Percentiles rank a stretch among this genome's conserved stretches.
phyloP scores from a whole-genome alignment of 2,797 vertebrate species.

The Euphonia xanthogaster region DNA sequence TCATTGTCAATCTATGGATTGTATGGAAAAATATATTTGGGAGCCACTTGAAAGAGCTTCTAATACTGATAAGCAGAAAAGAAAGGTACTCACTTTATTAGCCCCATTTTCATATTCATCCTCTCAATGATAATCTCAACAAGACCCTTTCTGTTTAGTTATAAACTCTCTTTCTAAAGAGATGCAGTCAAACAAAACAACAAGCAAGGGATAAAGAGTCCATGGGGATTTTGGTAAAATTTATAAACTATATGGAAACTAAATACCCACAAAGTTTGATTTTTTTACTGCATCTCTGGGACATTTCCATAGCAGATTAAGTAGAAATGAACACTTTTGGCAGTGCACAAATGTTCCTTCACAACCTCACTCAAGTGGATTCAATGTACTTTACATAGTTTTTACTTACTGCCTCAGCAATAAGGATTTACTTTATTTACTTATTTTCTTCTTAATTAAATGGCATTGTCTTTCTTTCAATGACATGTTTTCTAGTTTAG shows the following conservation, averaged over 20 bases:
- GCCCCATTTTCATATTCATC: neutral
- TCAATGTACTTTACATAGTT: neutral
- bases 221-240: neutral
- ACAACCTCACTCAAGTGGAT: neutral
- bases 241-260: neutral
- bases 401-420: neutral
- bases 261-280: neutral
- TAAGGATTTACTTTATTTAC: neutral
- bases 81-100: neutral
- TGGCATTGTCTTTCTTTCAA: neutral
- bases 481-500: neutral
- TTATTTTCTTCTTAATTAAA: neutral
- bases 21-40: neutral
- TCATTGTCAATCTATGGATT: neutral
- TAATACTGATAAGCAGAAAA: neutral
- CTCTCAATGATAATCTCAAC: neutral
- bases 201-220: neutral
- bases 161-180: neutral
- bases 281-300: neutral
- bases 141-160: neutral
- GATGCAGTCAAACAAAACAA: neutral
- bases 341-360: neutral
- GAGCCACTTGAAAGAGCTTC: neutral
- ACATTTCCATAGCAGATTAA: neutral
- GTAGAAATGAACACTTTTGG: neutral